A percentile compares a stretch with the other conserved stretches of the same genome.
Conservation (phyloP, 2,797 vertebrate species). For the Sphenopsis melanotis region DNA sequence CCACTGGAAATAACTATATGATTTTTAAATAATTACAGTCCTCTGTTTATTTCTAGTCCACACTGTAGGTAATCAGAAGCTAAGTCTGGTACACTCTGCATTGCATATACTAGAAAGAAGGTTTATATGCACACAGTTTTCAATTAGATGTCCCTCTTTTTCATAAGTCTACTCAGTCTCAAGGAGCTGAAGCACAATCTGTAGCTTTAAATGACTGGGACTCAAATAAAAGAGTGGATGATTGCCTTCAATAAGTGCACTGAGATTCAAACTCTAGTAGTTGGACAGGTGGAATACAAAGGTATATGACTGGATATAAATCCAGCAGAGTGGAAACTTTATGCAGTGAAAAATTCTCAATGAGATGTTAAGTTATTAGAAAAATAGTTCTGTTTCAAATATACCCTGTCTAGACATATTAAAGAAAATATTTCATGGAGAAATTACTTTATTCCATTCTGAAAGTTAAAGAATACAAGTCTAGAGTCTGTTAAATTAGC, state of each 20-base stretch:
- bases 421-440: neutral
- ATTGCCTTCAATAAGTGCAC: neutral
- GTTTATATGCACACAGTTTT: neutral
- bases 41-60: neutral
- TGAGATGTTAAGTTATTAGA: neutral
- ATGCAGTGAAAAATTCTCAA: neutral
- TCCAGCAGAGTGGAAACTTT: neutral
- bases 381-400: conserved; percentile 9
- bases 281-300: neutral
- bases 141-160: neutral
- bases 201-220: neutral
- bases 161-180: neutral
- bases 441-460: neutral
- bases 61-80: neutral
- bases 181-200: neutral
- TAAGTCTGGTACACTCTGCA: neutral
- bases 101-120: neutral
- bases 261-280: neutral
- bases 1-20: neutral
- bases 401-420: neutral
- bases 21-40: neutral
- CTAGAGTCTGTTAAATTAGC: neutral
- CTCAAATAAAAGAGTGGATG: neutral
- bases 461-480: neutral
- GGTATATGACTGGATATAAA: neutral